A percentile compares a stretch with the other conserved stretches of the same genome.
Evolutionary conservation across 2,888 invertebrate species (phyloP).

Genomic region (Sarcophaga caerulescens): DNA sequence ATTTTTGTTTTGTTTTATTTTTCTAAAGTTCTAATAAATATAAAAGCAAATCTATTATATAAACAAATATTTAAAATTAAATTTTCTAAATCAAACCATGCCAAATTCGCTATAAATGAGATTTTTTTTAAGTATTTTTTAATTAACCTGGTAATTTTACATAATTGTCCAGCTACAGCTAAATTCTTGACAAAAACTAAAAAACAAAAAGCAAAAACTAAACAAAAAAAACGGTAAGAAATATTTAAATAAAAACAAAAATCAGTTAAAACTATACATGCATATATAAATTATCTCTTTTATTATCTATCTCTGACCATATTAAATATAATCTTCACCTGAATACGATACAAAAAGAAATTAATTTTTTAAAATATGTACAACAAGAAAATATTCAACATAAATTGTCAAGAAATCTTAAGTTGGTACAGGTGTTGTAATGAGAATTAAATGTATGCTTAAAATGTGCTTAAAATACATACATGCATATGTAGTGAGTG

Average conservation of each 20-base stretch:
- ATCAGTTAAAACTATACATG: slow-evolving; percentile 24
- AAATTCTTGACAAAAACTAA: slow-evolving; percentile 54
- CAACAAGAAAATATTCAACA: background rate
- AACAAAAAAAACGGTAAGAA: slow-evolving; percentile 57
- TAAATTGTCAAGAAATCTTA: slow-evolving; percentile 16
- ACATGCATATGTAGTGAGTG: too few relatives aligned
- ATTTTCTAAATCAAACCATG: slow-evolving; percentile 60
- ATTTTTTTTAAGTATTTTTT: slow-evolving; percentile 63
- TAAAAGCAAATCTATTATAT: slow-evolving; percentile 53
- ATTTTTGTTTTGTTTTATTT: slow-evolving; percentile 72
- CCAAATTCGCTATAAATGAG: slow-evolving; percentile 70
- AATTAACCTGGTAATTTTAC: slow-evolving; percentile 64
- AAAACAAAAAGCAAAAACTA: slow-evolving; percentile 3
- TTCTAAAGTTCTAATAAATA: slow-evolving; percentile 58
- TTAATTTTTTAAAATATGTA: slow-evolving; percentile 23
- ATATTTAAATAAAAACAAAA: slow-evolving; percentile 22
- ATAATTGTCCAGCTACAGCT: slow-evolving; percentile 78
- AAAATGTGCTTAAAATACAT: too few relatives aligned
- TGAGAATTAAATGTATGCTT: too few relatives aligned
- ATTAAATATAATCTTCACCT: slow-evolving; percentile 67
- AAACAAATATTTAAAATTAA: slow-evolving; percentile 4
- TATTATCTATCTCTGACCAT: slow-evolving; percentile 30
- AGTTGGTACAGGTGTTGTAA: too few relatives aligned
- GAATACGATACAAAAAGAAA: slow-evolving; percentile 28
- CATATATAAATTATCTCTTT: slow-evolving; percentile 29